Conservation (phyloP, 2,888 invertebrate genomes). For the Diachrysia chrysitis region DNA sequence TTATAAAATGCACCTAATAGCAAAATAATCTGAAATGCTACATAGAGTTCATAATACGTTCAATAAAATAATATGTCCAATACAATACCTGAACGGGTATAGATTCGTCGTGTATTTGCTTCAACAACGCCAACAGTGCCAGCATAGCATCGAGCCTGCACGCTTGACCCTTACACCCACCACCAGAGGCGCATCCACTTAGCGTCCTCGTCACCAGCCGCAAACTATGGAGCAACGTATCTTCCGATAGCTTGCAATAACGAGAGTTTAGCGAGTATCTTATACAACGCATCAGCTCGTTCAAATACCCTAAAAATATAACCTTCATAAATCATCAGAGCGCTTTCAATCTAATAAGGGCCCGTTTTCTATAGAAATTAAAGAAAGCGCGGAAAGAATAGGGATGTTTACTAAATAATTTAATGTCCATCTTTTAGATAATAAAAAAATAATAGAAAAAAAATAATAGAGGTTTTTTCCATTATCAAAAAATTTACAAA, state of each 20-base stretch:
- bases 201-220: constrained; percentile 67
- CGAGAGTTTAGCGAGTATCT: constrained; percentile 75
- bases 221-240: constrained; percentile 71
- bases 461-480: no score
- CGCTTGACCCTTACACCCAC: constrained; percentile 81
- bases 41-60: no score
- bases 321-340: not conserved
- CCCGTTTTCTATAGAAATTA: no score
- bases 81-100: constrained; percentile 78
- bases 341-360: no score
- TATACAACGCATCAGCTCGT: constrained; percentile 81
- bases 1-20: no score
- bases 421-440: no score
- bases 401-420: no score
- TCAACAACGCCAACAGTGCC: constrained; percentile 73
- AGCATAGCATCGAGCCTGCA: constrained; percentile 78
- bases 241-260: constrained; percentile 77
- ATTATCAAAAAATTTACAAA: no score
- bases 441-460: no score
- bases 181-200: constrained; percentile 73
- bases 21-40: no score
- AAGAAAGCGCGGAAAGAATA: no score
- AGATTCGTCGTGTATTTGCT: constrained; percentile 67
- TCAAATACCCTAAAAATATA: constrained; percentile 77
- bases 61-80: no score